Base-by-base conservation (phyloP, 2,888 invertebrate species). In the Eueremaeus valkanovi region DNA sequence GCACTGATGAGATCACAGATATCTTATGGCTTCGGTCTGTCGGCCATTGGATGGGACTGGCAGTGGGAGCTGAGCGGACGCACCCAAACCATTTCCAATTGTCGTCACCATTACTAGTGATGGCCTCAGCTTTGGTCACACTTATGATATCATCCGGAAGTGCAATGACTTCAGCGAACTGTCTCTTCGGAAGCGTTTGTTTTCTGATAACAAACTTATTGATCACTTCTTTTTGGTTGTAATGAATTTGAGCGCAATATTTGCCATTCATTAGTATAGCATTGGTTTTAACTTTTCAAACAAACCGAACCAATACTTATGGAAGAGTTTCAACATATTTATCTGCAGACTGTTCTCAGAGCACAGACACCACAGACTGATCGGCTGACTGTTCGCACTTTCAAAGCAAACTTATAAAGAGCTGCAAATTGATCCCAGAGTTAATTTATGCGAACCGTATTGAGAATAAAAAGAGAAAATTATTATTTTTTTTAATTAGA, bases 91-190 rank as follows among this genome's bases (percentile, higher is more conserved):
- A 61, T 29, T 61, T 27, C 6, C 36, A 16, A 16, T 31, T 31
- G 5, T 1, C 31, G 3, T 21, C 66, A 18, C n/a, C 29, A 13
- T 24, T 21, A 33, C 21, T 21, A 11, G 1, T 36, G 18, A 66
- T 66, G 40, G 36, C 1, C n/a, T 66, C 66, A 36, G 66, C 36
- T 11, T 66, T 33, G 16, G 40, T 66, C 11, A 66, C 66, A 40
- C 11, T 40, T 33, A 66, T 66, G 13, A 21, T 66, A n/a, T 66
- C 66, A 21, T 66, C 66, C n/a, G 66, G 36, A 66, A 66, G 66
- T 36, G 66, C 40, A 36, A 66, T 33, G 66, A 66, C 66, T 66
- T 66, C 66, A n/a, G 66, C n/a, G 36, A 36, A 66, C 21, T 66
- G 66, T 33, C 36, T 18, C n/a, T 66, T 66, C 13, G 66, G 66